Conservation (phyloP, 23 tunicate species). For the Phallusia fumigata region DNA sequence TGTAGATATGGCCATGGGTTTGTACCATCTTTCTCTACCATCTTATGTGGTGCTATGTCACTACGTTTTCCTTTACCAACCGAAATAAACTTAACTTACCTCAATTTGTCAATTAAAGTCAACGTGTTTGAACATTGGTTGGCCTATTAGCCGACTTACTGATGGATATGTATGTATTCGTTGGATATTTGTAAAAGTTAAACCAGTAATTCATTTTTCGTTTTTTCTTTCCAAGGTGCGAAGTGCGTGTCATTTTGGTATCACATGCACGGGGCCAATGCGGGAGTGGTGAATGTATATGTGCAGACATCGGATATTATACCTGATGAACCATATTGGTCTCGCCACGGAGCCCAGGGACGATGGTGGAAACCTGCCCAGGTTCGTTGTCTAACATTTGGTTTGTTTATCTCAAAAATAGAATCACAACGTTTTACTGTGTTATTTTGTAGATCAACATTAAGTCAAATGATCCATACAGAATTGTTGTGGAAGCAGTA, state of each 20-base stretch:
- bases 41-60: no score
- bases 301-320: conserved; percentile 22
- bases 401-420: no score
- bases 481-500: conserved; percentile 50
- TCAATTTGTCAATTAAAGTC: not conserved
- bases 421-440: not conserved
- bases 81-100: no score
- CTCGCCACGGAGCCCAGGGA: conserved; percentile 57
- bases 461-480: conserved; percentile 19
- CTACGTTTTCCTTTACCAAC: no score
- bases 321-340: conserved; percentile 42
- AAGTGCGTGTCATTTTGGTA: conserved; percentile 70
- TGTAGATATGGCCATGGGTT: no score
- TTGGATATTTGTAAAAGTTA: not conserved
- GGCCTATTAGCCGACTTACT: not conserved
- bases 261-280: conserved; percentile 69
- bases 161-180: not conserved
- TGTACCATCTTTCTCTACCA: no score
- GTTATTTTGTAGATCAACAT: conserved; percentile 30
- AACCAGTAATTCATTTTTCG: not conserved
- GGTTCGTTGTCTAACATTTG: conserved; percentile 19
- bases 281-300: conserved; percentile 36
- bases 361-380: conserved; percentile 47
- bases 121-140: not conserved
- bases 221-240: conserved; percentile 13